A percentile compares a stretch with the other conserved stretches of the same genome.
phyloP scores from a whole-genome alignment of 2,888 invertebrate genomes.

The Acleris sparsana region DNA sequence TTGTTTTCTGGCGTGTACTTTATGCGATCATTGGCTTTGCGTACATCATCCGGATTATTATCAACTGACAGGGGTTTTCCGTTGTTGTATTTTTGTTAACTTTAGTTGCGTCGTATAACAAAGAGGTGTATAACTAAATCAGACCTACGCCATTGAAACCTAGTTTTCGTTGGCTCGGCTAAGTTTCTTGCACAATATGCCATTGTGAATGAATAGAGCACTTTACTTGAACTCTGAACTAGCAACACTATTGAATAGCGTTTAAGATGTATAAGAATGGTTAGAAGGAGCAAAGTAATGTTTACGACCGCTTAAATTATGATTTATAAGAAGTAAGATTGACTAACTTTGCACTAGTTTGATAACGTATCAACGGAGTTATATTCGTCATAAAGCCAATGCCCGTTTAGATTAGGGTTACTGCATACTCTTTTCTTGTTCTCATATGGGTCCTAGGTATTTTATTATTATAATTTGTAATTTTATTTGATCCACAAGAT shows the following conservation, averaged over 20 bases:
- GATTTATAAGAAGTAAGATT: too few species aligned
- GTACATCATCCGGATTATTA: background rate
- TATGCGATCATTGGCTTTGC: background rate
- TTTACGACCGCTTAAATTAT: too few species aligned
- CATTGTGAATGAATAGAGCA: constrained; percentile 48
- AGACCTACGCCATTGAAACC: constrained; percentile 39
- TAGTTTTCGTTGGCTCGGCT: constrained; percentile 43
- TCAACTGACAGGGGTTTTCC: background rate
- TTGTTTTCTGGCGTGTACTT: constrained; percentile 2
- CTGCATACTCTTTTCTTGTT: background rate
- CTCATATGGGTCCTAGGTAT: too few species aligned
- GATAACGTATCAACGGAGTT: background rate
- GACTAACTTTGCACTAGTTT: background rate
- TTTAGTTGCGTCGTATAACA: constrained; percentile 4
- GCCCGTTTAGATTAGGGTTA: background rate
- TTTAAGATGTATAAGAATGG: constrained; percentile 11
- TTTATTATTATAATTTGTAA: too few species aligned
- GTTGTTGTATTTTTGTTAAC: background rate
- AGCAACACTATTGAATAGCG: constrained; percentile 11
- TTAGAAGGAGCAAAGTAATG: background rate
- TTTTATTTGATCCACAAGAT: too few species aligned
- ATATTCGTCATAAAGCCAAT: background rate
- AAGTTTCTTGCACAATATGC: constrained; percentile 48
- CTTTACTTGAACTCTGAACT: constrained; percentile 39
- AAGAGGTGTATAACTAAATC: constrained; percentile 16